phyloP scores from a whole-genome alignment of 64 coral and sea anemone species.

The Pocillopora damicornis region DNA sequence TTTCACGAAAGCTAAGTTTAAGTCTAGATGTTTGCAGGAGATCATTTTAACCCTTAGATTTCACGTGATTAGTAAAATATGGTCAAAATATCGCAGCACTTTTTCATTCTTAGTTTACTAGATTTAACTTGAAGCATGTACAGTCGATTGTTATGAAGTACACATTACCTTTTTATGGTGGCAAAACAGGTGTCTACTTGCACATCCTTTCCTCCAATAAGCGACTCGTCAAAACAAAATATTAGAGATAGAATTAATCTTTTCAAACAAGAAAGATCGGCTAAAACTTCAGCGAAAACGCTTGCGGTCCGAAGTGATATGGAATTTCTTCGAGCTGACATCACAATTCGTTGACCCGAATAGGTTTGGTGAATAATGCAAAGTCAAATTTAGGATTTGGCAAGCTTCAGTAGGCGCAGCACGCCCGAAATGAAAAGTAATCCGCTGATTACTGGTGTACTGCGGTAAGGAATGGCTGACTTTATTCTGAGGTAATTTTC shows the following conservation, averaged over 20 bases:
- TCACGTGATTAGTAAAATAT: not conserved
- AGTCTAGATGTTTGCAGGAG: not conserved
- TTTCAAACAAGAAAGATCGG: not conserved
- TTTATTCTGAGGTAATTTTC: no score
- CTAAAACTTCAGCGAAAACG: not conserved
- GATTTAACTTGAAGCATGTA: not conserved
- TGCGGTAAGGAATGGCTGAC: no score
- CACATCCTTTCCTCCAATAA: constrained; percentile 22
- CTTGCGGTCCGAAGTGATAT: not conserved
- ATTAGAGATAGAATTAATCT: not conserved
- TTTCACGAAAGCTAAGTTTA: not conserved
- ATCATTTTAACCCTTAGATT: not conserved
- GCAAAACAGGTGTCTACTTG: constrained; percentile 6
- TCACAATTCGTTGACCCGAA: constrained; percentile 31
- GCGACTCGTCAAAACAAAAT: not conserved
- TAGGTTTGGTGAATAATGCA: constrained; percentile 38
- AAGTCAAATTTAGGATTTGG: not conserved
- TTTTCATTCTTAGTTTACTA: not conserved
- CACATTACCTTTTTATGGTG: constrained; percentile 22
- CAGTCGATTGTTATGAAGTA: constrained; percentile 11
- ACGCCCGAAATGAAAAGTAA: not conserved
- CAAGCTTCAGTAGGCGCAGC: not conserved
- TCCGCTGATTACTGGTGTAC: no score
- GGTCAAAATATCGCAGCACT: not conserved
- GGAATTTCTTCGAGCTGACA: constrained; percentile 33